A percentile compares a stretch with the other conserved stretches of the same genome.
Conservation (phyloP, 2,797 vertebrate genomes). For the Chromis chromis region DNA sequence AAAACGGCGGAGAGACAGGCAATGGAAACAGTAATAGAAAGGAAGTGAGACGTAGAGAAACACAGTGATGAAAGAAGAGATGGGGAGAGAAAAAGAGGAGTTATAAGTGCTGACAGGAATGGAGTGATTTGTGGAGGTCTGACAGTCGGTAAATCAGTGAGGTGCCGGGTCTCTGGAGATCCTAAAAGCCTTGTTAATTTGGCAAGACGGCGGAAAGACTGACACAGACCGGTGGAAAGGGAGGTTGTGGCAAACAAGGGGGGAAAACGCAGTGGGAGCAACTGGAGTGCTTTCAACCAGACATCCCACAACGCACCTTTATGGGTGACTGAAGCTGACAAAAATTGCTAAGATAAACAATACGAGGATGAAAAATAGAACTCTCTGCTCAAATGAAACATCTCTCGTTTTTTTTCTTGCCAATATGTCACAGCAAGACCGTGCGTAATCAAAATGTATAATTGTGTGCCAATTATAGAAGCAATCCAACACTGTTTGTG, state of each 20-base stretch:
- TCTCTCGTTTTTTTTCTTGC: constrained; percentile 7
- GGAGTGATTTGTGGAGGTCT: constrained; percentile 74
- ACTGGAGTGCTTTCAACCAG: constrained; percentile 40
- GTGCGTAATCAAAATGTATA: constrained; percentile 50
- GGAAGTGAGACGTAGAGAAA: constrained; percentile 53
- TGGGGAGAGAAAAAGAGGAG: constrained; percentile 36
- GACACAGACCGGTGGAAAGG: constrained; percentile 40
- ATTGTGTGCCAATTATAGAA: constrained; percentile 33
- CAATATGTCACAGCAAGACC: constrained; percentile 35
- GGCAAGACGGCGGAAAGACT: constrained; percentile 62
- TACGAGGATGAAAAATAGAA: constrained; percentile 25
- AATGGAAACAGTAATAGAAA: constrained; percentile 21
- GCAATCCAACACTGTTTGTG: constrained; percentile 14
- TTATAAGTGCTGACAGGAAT: constrained; percentile 69
- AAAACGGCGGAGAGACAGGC: constrained; percentile 9
- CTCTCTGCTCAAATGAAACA: constrained; percentile 47
- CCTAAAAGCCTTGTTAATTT: constrained; percentile 81
- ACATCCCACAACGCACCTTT: constrained; percentile 59
- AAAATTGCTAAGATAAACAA: constrained; percentile 32
- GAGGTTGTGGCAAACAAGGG: constrained; percentile 28
- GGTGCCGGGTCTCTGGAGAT: constrained; percentile 71
- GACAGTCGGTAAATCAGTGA: constrained; percentile 75
- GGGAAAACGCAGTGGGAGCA: constrained; percentile 37
- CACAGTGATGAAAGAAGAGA: constrained; percentile 47
- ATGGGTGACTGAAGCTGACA: constrained; percentile 36